phyloP scores from a whole-genome alignment of 1,140 invertebrate genomes.

The Polypedilum pembai region DNA sequence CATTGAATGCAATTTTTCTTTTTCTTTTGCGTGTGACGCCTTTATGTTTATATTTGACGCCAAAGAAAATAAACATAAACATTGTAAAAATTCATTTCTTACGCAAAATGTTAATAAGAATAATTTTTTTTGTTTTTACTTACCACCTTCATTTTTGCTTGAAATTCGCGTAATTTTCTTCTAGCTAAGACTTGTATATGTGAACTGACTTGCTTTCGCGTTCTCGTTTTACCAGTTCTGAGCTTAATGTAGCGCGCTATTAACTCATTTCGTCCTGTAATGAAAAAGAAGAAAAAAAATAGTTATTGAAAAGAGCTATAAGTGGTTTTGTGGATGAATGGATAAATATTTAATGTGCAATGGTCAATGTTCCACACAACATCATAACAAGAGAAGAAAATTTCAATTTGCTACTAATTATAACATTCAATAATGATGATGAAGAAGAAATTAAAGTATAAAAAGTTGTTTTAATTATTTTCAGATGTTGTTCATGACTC shows the following conservation, averaged over 20 bases:
- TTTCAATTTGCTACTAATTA: not conserved
- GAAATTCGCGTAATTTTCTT: conserved; percentile 94
- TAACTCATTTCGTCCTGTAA: conserved; percentile 95
- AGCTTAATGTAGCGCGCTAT: conserved; percentile 99
- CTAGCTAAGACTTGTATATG: conserved; percentile 98
- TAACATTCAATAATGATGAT: not conserved
- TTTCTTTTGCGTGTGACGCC: not conserved
- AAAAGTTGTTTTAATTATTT: no score
- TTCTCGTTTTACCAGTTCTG: conserved; percentile 96
- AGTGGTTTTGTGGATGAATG: not conserved
- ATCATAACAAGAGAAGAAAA: not conserved
- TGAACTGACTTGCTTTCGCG: conserved; percentile 97
- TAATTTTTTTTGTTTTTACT: conserved; percentile 44
- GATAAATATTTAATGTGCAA: not conserved
- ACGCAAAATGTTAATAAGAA: not conserved
- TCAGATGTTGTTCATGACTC: no score
- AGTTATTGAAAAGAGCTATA: not conserved
- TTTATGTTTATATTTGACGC: not conserved
- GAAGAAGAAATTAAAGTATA: no score
- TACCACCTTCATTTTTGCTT: conserved; percentile 94
- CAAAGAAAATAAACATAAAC: no score
- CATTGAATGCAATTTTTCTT: not conserved
- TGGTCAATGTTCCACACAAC: not conserved
- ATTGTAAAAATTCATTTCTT: not conserved
- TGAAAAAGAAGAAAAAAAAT: conserved; percentile 32